A percentile compares a stretch with the other conserved stretches of the same genome.
These are phyloP conservation scores for Masticophis lateralis DNA, from an alignment of 2,797 vertebrate genomes.

Conservation along the genomic window DNA sequence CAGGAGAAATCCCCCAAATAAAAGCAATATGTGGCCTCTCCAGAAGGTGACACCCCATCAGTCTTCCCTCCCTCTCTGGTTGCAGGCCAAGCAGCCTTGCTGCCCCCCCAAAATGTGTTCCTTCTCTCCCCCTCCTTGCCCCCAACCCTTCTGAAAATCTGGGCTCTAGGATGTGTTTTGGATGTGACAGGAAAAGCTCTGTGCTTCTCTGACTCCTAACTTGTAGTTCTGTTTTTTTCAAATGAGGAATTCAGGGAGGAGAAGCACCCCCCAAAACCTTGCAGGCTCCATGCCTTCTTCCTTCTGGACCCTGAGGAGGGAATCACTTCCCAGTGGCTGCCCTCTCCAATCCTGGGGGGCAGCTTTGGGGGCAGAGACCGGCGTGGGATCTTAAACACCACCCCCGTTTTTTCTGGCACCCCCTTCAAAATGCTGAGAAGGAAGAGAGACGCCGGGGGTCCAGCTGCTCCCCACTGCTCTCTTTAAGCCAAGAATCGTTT, in stretches of 20 bases:
- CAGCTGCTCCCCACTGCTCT: background rate
- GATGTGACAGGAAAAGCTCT: background rate
- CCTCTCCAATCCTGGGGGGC: too few relatives aligned
- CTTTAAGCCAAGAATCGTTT: background rate
- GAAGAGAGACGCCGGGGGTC: background rate
- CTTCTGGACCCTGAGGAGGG: background rate
- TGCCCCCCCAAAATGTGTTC: too few relatives aligned
- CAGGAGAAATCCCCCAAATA: background rate
- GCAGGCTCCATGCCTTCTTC: too few relatives aligned
- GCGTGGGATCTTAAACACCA: background rate
- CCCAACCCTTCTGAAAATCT: background rate
- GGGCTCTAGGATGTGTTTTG: accelerated
- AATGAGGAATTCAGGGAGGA: too few relatives aligned
- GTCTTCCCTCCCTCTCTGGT: background rate
- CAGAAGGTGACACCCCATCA: background rate
- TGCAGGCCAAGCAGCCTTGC: background rate
- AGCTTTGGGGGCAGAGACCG: background rate
- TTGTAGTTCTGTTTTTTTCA: background rate
- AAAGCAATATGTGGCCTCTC: background rate
- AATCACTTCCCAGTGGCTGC: background rate
- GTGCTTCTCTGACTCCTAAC: too few relatives aligned
- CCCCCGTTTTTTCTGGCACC: background rate
- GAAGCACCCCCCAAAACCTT: background rate
- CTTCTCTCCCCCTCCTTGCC: background rate
- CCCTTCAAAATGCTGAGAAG: background rate